Evolutionary conservation across 1,140 invertebrate genomes (phyloP), one percentile per base, ranked within the genome.

Genomic region (Neodiprion lecontei): DNA sequence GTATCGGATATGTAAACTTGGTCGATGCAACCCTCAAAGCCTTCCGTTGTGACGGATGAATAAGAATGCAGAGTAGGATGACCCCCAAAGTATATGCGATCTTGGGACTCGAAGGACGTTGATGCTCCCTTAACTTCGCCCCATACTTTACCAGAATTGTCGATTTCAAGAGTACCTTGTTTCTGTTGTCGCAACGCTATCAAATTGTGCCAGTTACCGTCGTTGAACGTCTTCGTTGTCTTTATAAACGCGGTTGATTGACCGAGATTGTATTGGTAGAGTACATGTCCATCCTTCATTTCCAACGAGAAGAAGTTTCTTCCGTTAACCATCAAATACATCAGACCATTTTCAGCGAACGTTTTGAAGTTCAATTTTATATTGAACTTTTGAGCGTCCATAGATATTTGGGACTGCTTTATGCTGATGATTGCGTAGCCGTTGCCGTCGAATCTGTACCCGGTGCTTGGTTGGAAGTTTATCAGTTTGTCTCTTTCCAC

Each of bases 21-120:
- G 79, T 96, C 92, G 65, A 99, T 95, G 83, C 98, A 99, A 5
- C 98, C 98, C 81, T 98, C 96, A 85, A 99, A 99, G 70, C 95
- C 95, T 40, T 90, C 86, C 67, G 91, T 91, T 0, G 92, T 93
- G 0, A 95, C 92, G 49, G 92, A 89, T 12, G 88, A 83, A 70
- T 92, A 93, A 28, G 89, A 87, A 79, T 93, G 94, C 9, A 79
- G 76, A 3, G 90, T 89, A 0, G 94, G 93, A 86, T 94, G 95
- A 2, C 97, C 98, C 76, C 98, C 98, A 78, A 99, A 94, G 86
- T 94, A 98, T 80, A 99, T 93, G 14, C 92, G 85, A 82, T 95
- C 90, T 70, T 90, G 85, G 66, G 91, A 85, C 10, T 89, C 81
- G 83, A 96, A 77, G 79, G 69, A 83, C 75, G 86, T 89, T 74